Evolutionary conservation across 2,888 invertebrate species (phyloP), one percentile per base, ranked within the genome.

Genomic region (Drosophila mulleri): DNA sequence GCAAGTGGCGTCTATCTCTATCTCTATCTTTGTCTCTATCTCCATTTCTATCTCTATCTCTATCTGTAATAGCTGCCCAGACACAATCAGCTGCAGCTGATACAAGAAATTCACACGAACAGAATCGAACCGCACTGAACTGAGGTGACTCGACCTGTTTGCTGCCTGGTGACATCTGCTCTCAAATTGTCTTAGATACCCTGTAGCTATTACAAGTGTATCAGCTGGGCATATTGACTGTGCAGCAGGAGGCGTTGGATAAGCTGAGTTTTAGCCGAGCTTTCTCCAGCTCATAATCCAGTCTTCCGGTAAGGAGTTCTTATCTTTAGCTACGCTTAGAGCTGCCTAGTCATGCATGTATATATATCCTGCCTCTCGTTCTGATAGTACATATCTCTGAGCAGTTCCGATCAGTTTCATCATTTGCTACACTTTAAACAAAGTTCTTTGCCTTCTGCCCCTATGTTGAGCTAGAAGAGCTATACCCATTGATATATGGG

Each of bases 61-160:
- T 32, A 32, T 32, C 32, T 32, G 11, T 32, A 65, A 65, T 61
- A 68, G 71, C 60, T 78, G 57, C 53, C 60, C 56, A 79, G 64
- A 59, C 64, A 66, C 53, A 32, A 52, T 58, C 79, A 57, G 35
- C 20, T 64, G 75, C 59, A 77, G 75, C 59, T 60, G 59, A 52
- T 66, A 72, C 26, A 16, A 37, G 58, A 65, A 83, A 63, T 70
- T 82, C 83, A 82, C 83, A 85, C 83, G 79, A 82, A 69, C 42
- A 65, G 42, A n/a, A 35, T 8, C n/a, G 11, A 48, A n/a, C 2
- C 48, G n/a, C 26, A 8, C 5, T 8, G 26, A 47, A 3, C 5
- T 16, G 26, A 26, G 7, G 57, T 53, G 63, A 74, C 67, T 67
- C 80, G 75, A 75, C 65, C 70, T 67, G 78, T 68, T 66, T 74